Evolutionary conservation across 1,140 invertebrate species (phyloP), one percentile per base, ranked within the genome.

Genomic region (Anoplophora glabripennis): DNA sequence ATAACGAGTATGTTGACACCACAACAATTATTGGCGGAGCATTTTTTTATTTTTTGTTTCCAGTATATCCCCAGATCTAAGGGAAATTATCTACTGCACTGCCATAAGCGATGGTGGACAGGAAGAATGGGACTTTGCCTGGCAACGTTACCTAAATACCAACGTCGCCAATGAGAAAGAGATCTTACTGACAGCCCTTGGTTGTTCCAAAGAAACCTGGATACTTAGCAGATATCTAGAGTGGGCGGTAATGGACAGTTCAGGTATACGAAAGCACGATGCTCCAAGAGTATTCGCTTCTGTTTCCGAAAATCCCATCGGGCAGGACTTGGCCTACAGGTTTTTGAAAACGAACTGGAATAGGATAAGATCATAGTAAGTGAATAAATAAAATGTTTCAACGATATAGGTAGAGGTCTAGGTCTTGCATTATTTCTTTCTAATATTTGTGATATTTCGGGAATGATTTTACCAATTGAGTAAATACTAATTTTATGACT

Each of bases 91-190:
- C 4, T 94, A 93, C 72, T 96, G 93, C 67, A 87, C 87, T 0
- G 92, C 90, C 0, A 86, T 97, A 4, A 79, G 85, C 53, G 81
- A 86, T 10, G 93, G 93, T 2, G 86, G 86, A 0, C 84, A 88
- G 53, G 76, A 81, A 4, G 92, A 94, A 69, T 96, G 92, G 93
- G 80, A 92, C 28, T 94, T 94, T 72, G 84, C 87, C 0, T 92
- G 90, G 83, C 78, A 88, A 37, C 78, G 87, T 12, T 96, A 91
- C 68, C 65, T 82, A 10, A 82, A 81, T 4, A 83, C 88, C 0
- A 86, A 86, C 58, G 86, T 91, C 0, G 88, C 85, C 0, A 84
- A 86, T 0, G 92, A 94, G 69, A 86, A 90, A 67, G 86, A 88
- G 55, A 71, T 87, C 7, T 73, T 95, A 4, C 74, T 94, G 0